These are phyloP conservation scores for Phylloscopus collybita DNA, from an alignment of 2,797 vertebrate species.

Conservation along the genomic window DNA sequence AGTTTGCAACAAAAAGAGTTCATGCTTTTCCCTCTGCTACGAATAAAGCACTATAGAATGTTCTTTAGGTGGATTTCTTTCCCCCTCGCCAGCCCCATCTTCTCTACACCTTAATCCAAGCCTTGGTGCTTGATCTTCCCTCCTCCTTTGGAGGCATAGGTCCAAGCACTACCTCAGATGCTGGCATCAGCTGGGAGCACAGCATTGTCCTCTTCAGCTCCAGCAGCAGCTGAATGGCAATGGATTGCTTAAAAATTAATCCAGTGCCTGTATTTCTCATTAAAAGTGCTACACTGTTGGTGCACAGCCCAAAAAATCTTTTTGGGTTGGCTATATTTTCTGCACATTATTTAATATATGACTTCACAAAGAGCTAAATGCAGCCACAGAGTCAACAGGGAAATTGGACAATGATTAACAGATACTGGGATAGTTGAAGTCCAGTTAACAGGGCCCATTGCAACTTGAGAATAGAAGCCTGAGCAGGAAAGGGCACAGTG, in stretches of 20 bases:
- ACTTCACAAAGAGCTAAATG: not conserved
- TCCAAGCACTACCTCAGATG: not conserved
- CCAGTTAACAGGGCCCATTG: fast-evolving
- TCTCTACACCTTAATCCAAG: not conserved
- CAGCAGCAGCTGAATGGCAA: not conserved
- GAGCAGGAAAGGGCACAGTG: not conserved
- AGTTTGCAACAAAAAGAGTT: not conserved
- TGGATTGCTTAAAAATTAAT: not conserved
- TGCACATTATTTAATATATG: not conserved
- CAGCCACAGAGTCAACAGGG: not conserved
- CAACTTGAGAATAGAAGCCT: not conserved
- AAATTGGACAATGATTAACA: not conserved
- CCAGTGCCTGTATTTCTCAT: not conserved
- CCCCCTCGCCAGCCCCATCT: fast-evolving
- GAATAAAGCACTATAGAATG: not conserved
- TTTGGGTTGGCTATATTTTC: not conserved
- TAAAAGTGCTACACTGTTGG: not conserved
- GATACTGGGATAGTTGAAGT: not conserved
- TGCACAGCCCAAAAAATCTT: not conserved
- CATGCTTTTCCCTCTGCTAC: too few species aligned
- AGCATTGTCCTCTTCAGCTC: not conserved
- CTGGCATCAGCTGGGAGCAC: not conserved
- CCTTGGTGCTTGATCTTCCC: not conserved
- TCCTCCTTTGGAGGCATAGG: not conserved
- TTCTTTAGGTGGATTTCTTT: not conserved